Evolutionary conservation across 1,140 invertebrate genomes (phyloP).

Genomic region (Vanessa atalanta): DNA sequence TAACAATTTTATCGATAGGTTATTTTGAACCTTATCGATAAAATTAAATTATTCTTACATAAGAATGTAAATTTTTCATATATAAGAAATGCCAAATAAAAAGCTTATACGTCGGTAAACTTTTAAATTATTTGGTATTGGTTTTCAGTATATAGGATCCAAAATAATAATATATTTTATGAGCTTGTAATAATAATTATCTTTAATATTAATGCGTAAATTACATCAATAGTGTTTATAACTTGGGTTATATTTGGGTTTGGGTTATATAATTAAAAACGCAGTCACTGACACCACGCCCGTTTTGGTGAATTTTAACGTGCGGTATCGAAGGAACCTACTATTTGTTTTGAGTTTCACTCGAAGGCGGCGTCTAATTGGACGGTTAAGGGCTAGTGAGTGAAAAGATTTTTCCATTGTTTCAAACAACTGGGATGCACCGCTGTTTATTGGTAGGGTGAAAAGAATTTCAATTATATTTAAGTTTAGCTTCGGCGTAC

Average conservation of each 20-base stretch:
- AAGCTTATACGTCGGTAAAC: too few species aligned
- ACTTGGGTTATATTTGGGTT: too few species aligned
- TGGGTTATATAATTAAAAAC: neutral
- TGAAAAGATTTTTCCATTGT: slow-evolving; percentile 54
- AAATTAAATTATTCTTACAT: too few species aligned
- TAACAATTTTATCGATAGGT: too few species aligned
- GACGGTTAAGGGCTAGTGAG: slow-evolving; percentile 54
- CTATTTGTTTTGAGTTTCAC: slow-evolving; percentile 66
- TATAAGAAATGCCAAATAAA: too few species aligned
- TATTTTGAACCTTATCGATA: too few species aligned
- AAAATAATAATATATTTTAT: neutral
- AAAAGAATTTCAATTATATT: slow-evolving; percentile 23
- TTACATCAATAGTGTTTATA: too few species aligned
- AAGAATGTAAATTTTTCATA: too few species aligned
- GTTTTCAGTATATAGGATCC: neutral
- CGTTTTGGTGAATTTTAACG: slow-evolving; percentile 62
- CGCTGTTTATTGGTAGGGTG: slow-evolving; percentile 23
- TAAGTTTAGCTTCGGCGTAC: neutral
- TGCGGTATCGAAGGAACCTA: slow-evolving; percentile 62
- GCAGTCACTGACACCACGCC: slow-evolving; percentile 43
- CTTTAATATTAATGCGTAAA: too few species aligned
- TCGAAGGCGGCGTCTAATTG: slow-evolving; percentile 67
- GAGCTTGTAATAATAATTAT: too few species aligned
- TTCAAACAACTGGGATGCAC: slow-evolving; percentile 30
- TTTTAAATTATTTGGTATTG: neutral